Evolutionary conservation across 2,888 invertebrate species (phyloP).

Genomic region (Drepanosiphum platanoidis): DNA sequence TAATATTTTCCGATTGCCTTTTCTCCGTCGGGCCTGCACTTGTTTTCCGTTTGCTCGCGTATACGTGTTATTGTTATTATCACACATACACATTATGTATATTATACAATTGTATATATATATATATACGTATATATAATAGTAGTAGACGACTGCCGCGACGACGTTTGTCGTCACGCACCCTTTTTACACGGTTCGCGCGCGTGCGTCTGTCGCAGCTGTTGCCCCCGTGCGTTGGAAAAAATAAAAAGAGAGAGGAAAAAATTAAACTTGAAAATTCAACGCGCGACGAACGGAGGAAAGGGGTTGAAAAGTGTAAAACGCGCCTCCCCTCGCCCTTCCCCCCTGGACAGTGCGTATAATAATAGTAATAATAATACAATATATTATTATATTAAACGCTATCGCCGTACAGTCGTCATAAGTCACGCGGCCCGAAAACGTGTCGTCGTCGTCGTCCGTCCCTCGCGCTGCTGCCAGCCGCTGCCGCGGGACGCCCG

Average conservation of each 20-base stretch:
- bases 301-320: constrained; percentile 61
- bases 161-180: constrained; percentile 45
- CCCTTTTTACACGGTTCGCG: constrained; percentile 52
- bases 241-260: constrained; percentile 14
- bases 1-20: constrained; percentile 51
- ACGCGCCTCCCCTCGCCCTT: background rate
- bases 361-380: constrained; percentile 27
- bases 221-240: constrained; percentile 49
- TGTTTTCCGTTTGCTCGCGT: constrained; percentile 19
- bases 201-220: constrained; percentile 53
- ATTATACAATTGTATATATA: background rate
- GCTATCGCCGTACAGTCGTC: background rate
- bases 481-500: background rate
- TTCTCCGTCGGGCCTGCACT: constrained; percentile 45
- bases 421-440: constrained; percentile 48
- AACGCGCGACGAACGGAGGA: constrained; percentile 47
- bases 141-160: constrained; percentile 38
- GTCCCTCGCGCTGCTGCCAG: background rate
- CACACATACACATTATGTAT: background rate
- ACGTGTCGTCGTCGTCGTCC: background rate
- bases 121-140: background rate
- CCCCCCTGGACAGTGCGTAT: constrained; percentile 1
- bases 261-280: constrained; percentile 60
- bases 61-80: constrained; percentile 50
- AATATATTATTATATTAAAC: constrained; percentile 29